Percentiles rank a stretch among this genome's conserved stretches.
Conservation (phyloP, 2,888 invertebrate genomes). For the Nephrotoma flavescens region DNA sequence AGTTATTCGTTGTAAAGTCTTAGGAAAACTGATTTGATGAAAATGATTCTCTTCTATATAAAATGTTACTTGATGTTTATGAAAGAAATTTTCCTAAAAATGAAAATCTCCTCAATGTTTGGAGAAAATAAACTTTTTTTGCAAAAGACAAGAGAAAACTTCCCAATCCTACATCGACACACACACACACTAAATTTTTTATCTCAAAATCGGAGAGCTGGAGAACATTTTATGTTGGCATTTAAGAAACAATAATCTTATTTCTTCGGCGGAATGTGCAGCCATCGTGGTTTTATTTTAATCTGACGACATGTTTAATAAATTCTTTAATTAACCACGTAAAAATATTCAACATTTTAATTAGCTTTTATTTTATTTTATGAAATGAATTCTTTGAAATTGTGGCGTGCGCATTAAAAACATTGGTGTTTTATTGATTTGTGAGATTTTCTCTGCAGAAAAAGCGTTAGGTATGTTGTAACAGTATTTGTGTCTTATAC, state of each 20-base stretch:
- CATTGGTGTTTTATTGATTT: not conserved
- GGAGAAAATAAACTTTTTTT: not conserved
- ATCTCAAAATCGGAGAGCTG: not conserved
- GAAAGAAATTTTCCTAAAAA: not conserved
- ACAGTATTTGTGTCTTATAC: not conserved
- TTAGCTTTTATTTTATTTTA: too few species aligned
- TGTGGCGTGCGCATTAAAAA: not conserved
- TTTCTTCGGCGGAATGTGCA: not conserved
- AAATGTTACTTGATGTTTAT: not conserved
- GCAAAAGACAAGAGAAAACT: not conserved
- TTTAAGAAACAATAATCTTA: not conserved
- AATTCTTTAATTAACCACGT: too few species aligned
- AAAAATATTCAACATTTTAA: too few species aligned
- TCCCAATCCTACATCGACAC: not conserved
- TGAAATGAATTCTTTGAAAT: not conserved
- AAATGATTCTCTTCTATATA: not conserved
- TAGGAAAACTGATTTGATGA: not conserved
- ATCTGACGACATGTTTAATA: too few species aligned
- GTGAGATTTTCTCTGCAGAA: not conserved
- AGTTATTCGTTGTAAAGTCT: conserved; percentile 1
- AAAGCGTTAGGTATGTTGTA: not conserved
- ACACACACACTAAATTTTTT: not conserved
- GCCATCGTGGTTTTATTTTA: too few species aligned
- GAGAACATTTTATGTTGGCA: not conserved
- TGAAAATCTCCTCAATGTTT: not conserved